Evolutionary conservation across 2,113 vertebrate genomes (phyloP).

Genomic region (Brienomyrus brachyistius): DNA sequence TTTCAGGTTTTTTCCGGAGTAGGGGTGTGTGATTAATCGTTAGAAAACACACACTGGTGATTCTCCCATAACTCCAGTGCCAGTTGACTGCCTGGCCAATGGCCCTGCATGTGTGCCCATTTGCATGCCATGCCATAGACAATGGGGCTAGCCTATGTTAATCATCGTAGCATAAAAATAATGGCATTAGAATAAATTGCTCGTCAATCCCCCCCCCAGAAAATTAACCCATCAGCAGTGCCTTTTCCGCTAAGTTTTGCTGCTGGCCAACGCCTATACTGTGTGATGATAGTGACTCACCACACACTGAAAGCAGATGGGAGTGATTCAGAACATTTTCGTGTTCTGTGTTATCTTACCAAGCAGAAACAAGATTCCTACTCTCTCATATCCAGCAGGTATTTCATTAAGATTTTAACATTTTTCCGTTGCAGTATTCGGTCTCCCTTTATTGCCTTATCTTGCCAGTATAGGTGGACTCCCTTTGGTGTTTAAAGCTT

Average conservation of each 20-base stretch:
- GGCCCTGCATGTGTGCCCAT: neutral
- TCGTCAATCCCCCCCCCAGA: neutral
- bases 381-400: neutral
- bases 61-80: neutral
- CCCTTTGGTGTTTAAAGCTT: conserved; percentile 37
- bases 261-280: neutral
- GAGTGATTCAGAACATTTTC: neutral
- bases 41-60: neutral
- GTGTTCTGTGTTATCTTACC: neutral
- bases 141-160: neutral
- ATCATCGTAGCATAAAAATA: neutral
- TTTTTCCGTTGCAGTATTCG: neutral
- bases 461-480: conserved; percentile 44
- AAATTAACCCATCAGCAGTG: neutral
- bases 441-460: conserved; percentile 35
- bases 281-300: neutral
- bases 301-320: neutral
- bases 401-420: conserved; percentile 15
- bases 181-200: neutral
- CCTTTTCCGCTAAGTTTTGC: neutral
- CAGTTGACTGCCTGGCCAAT: neutral
- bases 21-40: neutral
- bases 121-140: neutral
- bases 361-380: neutral
- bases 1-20: neutral